Conservation (phyloP, 23 tunicate genomes). For the Pegea sp. region DNA sequence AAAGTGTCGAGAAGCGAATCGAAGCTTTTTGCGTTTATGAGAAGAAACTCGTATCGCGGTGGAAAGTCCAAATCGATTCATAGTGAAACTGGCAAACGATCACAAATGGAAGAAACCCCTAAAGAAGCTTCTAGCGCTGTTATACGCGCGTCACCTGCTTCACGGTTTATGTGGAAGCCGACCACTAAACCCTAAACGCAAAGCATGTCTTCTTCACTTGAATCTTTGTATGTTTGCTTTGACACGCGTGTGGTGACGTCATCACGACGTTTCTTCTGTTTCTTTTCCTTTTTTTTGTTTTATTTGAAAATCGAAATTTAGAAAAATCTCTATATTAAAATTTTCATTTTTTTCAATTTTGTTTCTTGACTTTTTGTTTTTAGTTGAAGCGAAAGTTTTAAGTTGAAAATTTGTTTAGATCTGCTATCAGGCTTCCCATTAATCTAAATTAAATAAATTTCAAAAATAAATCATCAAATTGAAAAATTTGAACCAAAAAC, state of each 20-base stretch:
- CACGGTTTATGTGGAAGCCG: background rate
- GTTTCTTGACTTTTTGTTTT: too few species aligned
- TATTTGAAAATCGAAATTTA: background rate
- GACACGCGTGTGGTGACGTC: background rate
- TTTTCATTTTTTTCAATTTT: too few species aligned
- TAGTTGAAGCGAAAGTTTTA: too few species aligned
- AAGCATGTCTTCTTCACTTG: background rate
- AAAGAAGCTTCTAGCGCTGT: background rate
- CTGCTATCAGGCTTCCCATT: too few species aligned
- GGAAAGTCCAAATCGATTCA: constrained; percentile 14
- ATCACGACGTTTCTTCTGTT: background rate
- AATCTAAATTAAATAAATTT: too few species aligned
- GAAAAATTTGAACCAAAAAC: too few species aligned
- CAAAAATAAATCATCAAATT: too few species aligned
- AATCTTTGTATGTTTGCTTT: background rate
- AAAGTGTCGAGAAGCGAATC: constrained; percentile 24
- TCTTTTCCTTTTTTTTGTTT: background rate
- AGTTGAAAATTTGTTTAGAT: too few species aligned
- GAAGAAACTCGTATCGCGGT: constrained; percentile 1
- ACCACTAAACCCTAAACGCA: constrained; percentile 1
- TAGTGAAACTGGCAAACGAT: background rate
- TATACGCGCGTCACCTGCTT: background rate
- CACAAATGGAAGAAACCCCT: background rate
- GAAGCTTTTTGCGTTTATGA: constrained; percentile 5
- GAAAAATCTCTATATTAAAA: background rate